Evolutionary conservation across 2,113 vertebrate species (phyloP).

Genomic region (Rousettus leschenaultii): DNA sequence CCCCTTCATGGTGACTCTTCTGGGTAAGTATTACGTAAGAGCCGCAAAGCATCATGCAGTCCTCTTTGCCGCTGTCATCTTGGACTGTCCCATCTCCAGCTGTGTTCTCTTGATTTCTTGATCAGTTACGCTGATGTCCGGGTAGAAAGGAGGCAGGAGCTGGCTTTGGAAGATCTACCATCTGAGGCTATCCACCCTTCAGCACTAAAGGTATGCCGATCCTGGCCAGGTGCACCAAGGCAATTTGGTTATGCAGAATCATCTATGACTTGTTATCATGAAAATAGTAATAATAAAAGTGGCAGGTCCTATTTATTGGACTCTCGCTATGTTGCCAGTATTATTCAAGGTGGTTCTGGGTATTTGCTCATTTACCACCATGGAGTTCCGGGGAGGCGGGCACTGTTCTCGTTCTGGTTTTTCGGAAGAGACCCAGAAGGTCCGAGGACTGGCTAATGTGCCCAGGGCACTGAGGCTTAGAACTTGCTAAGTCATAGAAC

Average conservation of each 20-base stretch:
- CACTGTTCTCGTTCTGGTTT: accelerated
- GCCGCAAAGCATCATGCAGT: accelerated
- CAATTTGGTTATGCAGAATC: neutral
- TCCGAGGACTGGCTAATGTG: neutral
- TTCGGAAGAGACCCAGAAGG: neutral
- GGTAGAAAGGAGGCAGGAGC: conserved; percentile 84
- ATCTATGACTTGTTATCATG: neutral
- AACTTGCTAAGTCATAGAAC: neutral
- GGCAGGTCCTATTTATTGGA: neutral
- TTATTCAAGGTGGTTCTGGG: accelerated
- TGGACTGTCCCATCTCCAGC: neutral
- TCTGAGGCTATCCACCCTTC: conserved; percentile 78
- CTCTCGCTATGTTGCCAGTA: accelerated
- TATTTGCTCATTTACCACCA: neutral
- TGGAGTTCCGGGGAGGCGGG: neutral
- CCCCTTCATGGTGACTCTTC: neutral
- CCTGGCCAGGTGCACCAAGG: neutral
- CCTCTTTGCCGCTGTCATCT: neutral
- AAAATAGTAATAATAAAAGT: neutral
- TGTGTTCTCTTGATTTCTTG: conserved; percentile 18
- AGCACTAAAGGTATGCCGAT: conserved; percentile 81
- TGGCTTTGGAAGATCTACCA: conserved; percentile 81
- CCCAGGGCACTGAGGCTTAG: neutral
- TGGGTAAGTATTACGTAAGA: accelerated
- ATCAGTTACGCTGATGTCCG: conserved; percentile 87